These are phyloP conservation scores for Actinostola sp. DNA, from an alignment of 92 coral and sea anemone species.

Conservation along the genomic window DNA sequence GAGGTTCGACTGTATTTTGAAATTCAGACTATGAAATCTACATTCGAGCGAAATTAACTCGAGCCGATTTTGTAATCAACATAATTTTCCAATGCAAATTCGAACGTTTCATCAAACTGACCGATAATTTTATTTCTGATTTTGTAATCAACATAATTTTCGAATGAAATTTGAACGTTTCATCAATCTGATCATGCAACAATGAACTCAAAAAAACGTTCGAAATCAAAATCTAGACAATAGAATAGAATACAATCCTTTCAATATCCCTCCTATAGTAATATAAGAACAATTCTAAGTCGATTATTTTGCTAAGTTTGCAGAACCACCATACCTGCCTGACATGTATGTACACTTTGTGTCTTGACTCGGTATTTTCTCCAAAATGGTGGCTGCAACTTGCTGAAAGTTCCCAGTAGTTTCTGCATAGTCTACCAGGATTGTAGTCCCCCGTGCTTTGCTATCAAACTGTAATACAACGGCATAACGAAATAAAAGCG, in stretches of 20 bases:
- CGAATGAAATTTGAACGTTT: too few species aligned
- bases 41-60: too few species aligned
- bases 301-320: background rate
- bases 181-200: too few species aligned
- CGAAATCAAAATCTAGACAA: background rate
- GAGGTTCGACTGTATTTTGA: too few species aligned
- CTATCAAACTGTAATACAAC: slow-evolving; percentile 81
- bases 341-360: slow-evolving; percentile 95
- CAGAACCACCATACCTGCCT: slow-evolving; percentile 69
- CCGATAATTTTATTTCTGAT: too few species aligned
- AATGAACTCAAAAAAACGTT: too few species aligned
- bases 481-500: slow-evolving; percentile 70
- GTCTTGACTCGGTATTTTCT: slow-evolving; percentile 80
- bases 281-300: background rate
- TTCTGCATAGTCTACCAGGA: slow-evolving; percentile 92
- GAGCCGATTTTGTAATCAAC: too few species aligned
- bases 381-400: slow-evolving; percentile 83
- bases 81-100: too few species aligned
- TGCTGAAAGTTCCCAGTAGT: slow-evolving; percentile 95
- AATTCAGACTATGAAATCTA: too few species aligned
- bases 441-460: slow-evolving; percentile 86
- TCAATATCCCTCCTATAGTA: background rate
- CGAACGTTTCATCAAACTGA: too few species aligned
- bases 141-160: too few species aligned
- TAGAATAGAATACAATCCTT: background rate